A percentile compares a stretch with the other conserved stretches of the same genome.
These are phyloP conservation scores for Drosophila aff. DNA, from an alignment of 1,140 invertebrate species.

Conservation along the genomic window DNA sequence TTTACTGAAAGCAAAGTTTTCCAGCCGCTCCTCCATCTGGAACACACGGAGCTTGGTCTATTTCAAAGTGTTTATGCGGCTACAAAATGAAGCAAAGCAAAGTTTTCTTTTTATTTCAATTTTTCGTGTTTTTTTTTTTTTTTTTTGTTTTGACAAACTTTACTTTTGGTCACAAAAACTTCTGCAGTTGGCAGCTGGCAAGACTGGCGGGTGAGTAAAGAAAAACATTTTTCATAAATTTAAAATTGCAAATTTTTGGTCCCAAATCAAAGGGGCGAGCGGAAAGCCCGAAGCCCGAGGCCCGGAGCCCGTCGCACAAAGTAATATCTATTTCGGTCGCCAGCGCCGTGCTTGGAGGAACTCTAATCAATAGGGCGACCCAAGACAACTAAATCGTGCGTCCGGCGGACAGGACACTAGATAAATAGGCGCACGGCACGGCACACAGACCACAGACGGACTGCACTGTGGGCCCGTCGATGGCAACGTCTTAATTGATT, in stretches of 20 bases:
- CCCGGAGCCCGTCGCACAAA: not conserved
- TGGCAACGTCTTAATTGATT: conserved; percentile 83
- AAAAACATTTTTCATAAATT: conserved; percentile 69
- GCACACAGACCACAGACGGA: conserved; percentile 47
- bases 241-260: conserved; percentile 76
- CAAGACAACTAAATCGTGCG: conserved; percentile 62
- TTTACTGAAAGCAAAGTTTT: conserved; percentile 62
- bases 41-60: conserved; percentile 64
- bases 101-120: conserved; percentile 49
- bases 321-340: conserved; percentile 22
- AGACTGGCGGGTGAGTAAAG: conserved; percentile 22
- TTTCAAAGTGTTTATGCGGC: conserved; percentile 83
- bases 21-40: conserved; percentile 21
- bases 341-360: conserved; percentile 3
- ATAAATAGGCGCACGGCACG: conserved; percentile 75
- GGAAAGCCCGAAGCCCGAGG: not conserved
- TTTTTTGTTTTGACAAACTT: conserved; percentile 70
- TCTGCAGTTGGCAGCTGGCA: conserved; percentile 72
- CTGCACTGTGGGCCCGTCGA: conserved; percentile 50
- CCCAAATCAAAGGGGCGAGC: conserved; percentile 45
- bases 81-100: conserved; percentile 81
- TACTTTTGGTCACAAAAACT: conserved; percentile 65
- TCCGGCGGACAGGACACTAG: conserved; percentile 60
- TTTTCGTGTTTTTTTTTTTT: conserved; percentile 1
- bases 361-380: conserved; percentile 57